Evolutionary conservation across 2,888 invertebrate genomes (phyloP), one percentile per base, ranked within the genome.

Genomic region (Cheilosia grossa): DNA sequence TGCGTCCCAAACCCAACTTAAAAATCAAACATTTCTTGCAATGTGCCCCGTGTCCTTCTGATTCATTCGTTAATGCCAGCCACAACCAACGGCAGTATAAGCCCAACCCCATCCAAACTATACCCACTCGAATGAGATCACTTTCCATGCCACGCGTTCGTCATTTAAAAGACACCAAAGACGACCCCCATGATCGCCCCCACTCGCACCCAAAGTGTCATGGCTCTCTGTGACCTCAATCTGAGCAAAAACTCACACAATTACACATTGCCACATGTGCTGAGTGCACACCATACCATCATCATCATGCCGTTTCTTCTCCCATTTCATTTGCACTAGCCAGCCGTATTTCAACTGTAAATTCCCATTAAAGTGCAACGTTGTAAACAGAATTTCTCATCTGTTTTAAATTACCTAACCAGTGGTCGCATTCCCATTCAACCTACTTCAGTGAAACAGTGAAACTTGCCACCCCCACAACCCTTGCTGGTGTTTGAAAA

Each of bases 301-400:
- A 47, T 40, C 58, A 64, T 69, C 53, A 7, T 58, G 33, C 79
- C 15, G 19, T n/a, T 40, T 13, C 40, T 40, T 61, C 13, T 47
- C 37, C 47, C 67, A 63, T 73, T 67, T 74, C 61, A 80, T 54
- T 80, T 80, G 72, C 78, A 79, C 73, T 64, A 58, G 47, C 58
- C 61, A 54, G 47, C 66, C 80, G 74, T 69, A 81, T 81, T 81
- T 81, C 81, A 81, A 74, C 74, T 74, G 67, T 74, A 74, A 81
- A 74, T 81, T 74, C 56, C 74, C 74, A 81, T 81, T 81, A 81
- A 81, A 81, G 81, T 73, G 80, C 73, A 73, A 73, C 80, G 80
- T 80, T 81, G 81, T 81, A 81, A 81, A 81, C 74, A 74, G 81
- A 81, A 74, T 74, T 81, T 63, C 81, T 81, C 81, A 81, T 81